Percentiles rank a stretch among this genome's conserved stretches.
Evolutionary conservation across 2,113 vertebrate species (phyloP).

Genomic region (Cololabis saira): DNA sequence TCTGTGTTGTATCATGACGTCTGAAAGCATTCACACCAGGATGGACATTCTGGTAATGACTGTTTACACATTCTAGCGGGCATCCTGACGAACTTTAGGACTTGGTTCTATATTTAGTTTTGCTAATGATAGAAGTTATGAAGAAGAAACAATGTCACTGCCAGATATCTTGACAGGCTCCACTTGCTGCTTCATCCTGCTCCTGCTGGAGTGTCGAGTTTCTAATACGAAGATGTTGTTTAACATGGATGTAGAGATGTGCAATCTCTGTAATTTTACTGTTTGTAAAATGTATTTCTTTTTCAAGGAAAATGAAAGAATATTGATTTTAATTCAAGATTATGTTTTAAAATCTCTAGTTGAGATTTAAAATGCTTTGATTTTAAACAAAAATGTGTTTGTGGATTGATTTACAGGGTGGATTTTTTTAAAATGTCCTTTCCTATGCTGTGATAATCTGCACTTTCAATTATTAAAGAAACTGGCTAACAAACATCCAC

Average conservation of each 20-base stretch:
- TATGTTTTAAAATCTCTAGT: conserved; percentile 35
- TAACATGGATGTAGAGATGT: conserved; percentile 55
- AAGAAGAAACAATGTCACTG: background rate
- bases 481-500: background rate
- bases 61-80: background rate
- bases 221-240: conserved; percentile 54
- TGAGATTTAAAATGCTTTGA: conserved; percentile 24
- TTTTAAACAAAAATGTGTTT: conserved; percentile 29
- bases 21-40: background rate
- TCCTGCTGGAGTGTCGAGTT: conserved; percentile 43
- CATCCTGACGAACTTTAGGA: background rate
- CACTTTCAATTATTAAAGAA: background rate
- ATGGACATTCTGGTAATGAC: background rate
- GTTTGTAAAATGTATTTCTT: conserved; percentile 20
- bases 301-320: conserved; percentile 22
- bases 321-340: conserved; percentile 36
- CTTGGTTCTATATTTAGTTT: background rate
- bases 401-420: background rate
- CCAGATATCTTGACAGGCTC: background rate
- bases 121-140: background rate
- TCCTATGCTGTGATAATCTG: background rate
- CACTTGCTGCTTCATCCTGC: conserved; percentile 17
- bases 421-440: background rate
- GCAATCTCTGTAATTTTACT: conserved; percentile 58
- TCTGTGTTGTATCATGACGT: too few relatives aligned